Evolutionary conservation across 2,888 invertebrate species (phyloP), one percentile per base, ranked within the genome.

Genomic region (Agrotis clavis): DNA sequence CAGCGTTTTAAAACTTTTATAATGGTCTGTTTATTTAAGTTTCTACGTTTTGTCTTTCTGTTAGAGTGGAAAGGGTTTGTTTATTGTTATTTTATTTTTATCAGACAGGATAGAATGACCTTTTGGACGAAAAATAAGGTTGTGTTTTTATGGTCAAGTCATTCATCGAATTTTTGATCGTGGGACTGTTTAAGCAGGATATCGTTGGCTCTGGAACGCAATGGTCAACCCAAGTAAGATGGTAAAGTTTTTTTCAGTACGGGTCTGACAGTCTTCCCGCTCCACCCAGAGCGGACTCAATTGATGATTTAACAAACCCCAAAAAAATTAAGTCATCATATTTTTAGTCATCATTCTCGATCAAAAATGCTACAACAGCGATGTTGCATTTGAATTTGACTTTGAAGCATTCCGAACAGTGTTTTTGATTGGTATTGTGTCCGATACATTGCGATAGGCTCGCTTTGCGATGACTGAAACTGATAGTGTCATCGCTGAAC

Each of bases 1-100:
- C 79, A 80, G 74, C 90, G 77, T 75, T 81, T 82, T 83, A 80
- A 86, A 85, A 86, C 70, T 86, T 87, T 78, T 85, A 75, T 79
- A 87, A 86, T 77, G 77, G 82, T 75, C 64, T 68, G 77, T 82
- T 86, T 79, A 83, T 86, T 84, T 83, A 83, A 85, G 79, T 86
- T 71, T 68, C 79, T 86, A 83, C 83, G 81, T 77, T 83, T 83
- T 84, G 62, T 77, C 59, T 76, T 78, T 79, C 59, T 69, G 66
- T 71, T 48, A 48, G 45, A 71, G 65, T 41, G 47, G 53, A 59
- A 50, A 50, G n/a, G n/a, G 51, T 25, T 57, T 25, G 21, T 63
- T 73, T 81, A 66, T 69, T 72, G 59, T 74, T 61, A 57, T 62
- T 69, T 64, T 48, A 51, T 48, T 79, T 67, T 41, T 48, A 53